Conservation (phyloP, 2,113 vertebrate genomes). For the Seriola aureovittata region DNA sequence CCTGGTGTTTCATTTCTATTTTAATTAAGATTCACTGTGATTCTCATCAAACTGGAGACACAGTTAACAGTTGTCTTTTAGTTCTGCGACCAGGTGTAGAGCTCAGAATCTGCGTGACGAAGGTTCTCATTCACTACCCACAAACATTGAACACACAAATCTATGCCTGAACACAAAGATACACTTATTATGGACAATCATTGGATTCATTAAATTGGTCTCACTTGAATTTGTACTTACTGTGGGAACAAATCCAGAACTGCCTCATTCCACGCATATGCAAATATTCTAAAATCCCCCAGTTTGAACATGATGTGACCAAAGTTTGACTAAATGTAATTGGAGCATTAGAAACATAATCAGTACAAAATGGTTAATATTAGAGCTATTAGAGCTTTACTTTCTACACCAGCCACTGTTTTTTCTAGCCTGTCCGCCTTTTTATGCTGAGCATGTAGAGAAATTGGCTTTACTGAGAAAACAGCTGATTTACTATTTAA, state of each 20-base stretch:
- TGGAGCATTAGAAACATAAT: not conserved
- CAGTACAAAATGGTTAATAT: not conserved
- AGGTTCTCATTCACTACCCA: not conserved
- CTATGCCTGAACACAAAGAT: not conserved
- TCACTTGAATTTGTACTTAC: conserved; percentile 13
- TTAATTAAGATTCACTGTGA: conserved; percentile 67
- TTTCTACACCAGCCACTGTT: no score
- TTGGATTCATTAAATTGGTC: conserved; percentile 20
- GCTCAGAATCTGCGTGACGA: conserved; percentile 35
- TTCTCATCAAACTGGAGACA: conserved; percentile 39
- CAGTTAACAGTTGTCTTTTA: conserved; percentile 41
- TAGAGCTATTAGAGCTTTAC: not conserved
- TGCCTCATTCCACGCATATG: conserved; percentile 1
- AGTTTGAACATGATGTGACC: not conserved
- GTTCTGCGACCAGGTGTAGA: conserved; percentile 28
- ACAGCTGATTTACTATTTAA: not conserved
- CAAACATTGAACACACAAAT: not conserved
- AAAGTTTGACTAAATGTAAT: conserved; percentile 20
- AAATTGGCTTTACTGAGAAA: conserved; percentile 21
- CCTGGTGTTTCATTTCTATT: conserved; percentile 51
- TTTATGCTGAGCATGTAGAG: conserved; percentile 5
- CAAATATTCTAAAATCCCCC: not conserved
- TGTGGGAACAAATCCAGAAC: conserved; percentile 15
- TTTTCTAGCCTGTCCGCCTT: not conserved
- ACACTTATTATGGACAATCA: not conserved